Conservation (phyloP, 2,888 invertebrate genomes). For the Pollenia griseotomentosa region DNA sequence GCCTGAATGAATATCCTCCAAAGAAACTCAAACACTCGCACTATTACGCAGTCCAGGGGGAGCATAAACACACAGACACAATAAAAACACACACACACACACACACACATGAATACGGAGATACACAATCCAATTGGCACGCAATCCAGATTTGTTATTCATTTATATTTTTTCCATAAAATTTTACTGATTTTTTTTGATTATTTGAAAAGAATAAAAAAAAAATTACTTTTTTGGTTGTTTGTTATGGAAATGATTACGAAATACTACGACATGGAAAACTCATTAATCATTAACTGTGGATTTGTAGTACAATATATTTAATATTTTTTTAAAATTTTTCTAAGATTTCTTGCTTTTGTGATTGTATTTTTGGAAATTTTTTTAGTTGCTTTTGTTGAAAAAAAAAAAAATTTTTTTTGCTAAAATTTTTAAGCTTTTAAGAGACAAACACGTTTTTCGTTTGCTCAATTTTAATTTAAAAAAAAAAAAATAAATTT, state of each 20-base stretch:
- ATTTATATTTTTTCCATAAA: neutral
- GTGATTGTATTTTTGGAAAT: slow-evolving; percentile 10
- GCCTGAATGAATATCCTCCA: slow-evolving; percentile 40
- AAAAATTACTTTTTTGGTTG: slow-evolving; percentile 13
- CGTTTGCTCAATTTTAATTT: slow-evolving; percentile 34
- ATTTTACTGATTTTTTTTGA: neutral
- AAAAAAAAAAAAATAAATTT: neutral
- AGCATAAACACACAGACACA: slow-evolving; percentile 10
- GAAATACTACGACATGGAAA: slow-evolving; percentile 59
- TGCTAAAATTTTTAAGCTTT: neutral
- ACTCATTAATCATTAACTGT: slow-evolving; percentile 64
- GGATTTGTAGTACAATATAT: slow-evolving; percentile 15
- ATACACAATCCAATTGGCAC: slow-evolving; percentile 43
- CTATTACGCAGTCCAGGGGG: slow-evolving; percentile 28
- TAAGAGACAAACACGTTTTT: slow-evolving; percentile 29
- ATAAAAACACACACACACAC: slow-evolving; percentile 5
- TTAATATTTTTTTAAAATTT: neutral
- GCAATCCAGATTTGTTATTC: slow-evolving; percentile 33
- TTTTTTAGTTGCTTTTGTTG: neutral
- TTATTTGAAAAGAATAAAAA: neutral
- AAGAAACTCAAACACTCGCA: slow-evolving; percentile 20
- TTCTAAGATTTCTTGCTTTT: slow-evolving; percentile 10
- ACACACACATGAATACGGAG: neutral
- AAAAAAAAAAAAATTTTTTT: neutral
- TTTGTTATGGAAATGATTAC: slow-evolving; percentile 60